Base-by-base conservation (phyloP, 2,888 invertebrate genomes). In the Drosophila pegasa region DNA sequence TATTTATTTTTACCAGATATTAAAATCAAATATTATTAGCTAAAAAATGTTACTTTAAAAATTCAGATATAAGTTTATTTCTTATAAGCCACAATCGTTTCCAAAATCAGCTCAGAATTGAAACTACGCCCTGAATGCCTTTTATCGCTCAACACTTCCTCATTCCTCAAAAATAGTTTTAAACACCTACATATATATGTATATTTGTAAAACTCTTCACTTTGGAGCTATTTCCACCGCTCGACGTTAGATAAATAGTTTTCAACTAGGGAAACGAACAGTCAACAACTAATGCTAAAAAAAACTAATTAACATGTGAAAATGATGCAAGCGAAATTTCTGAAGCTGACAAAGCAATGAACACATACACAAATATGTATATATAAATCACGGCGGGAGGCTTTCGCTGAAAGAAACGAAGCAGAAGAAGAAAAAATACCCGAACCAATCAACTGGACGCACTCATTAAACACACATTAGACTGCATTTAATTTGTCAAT, bases 401-500 rank as follows among this genome's bases (percentile, higher is more conserved):
- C 41, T 48, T 18, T 12, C n/a, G 31, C 6, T 37, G 16, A 31
- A 27, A 14, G 20, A 41, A 43, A n/a, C 43, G 22, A 16, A 16
- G 18, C 25, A n/a, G 25, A 25, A 0, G 22, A 3, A 6, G 12
- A 2, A 10, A 25, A 65, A 25, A 56, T 16, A 45, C 38, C 61
- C 27, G 57, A 66, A 65, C 55, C 63, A 72, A 68, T 78, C 52
- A 50, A 54, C 54, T 45, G 60, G 33, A 31, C 58, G 47, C 62
- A 72, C 67, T 78, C 81, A 87, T 85, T 85, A 79, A 87, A 89
- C 64, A 69, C 85, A 82, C 83, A 89, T 85, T 85, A 87, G 80
- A 67, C 86, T 85, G 86, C 67, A 82, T 89, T 85, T 82, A 89
- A 85, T 85, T 89, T 85, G 89, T 85, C 88, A 85, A 85, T 88